Percentiles rank a stretch among this genome's conserved stretches.
Evolutionary conservation across 92 coral and sea anemone species (phyloP).

Genomic region (Epizoanthus fatuus): DNA sequence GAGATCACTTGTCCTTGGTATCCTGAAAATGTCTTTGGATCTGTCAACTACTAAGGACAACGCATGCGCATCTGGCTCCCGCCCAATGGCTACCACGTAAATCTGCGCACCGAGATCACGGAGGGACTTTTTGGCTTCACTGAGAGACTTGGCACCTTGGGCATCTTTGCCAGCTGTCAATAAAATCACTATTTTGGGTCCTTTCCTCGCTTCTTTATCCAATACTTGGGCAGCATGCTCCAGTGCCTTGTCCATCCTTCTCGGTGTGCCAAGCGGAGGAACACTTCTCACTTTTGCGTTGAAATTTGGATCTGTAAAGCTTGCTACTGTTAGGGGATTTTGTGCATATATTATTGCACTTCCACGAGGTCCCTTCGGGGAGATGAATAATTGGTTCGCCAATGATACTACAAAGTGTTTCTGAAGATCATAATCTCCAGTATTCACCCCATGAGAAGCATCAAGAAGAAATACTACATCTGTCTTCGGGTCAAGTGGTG

Average conservation of each 20-base stretch:
- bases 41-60: conserved; percentile 25
- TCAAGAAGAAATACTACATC: conserved; percentile 63
- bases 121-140: conserved; percentile 55
- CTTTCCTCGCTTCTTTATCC: conserved; percentile 44
- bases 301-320: conserved; percentile 21
- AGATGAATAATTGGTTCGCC: conserved; percentile 51
- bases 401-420: conserved; percentile 50
- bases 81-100: conserved; percentile 55
- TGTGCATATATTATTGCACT: conserved; percentile 52
- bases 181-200: conserved; percentile 50
- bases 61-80: conserved; percentile 15
- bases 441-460: conserved; percentile 62
- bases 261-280: conserved; percentile 8
- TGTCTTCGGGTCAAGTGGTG: conserved; percentile 25
- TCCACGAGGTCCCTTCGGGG: conserved; percentile 52
- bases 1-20: conserved; percentile 38
- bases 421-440: conserved; percentile 43
- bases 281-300: conserved; percentile 2
- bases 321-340: conserved; percentile 28
- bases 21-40: conserved; percentile 32
- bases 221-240: conserved; percentile 26
- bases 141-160: conserved; percentile 47
- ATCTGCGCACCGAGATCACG: conserved; percentile 49
- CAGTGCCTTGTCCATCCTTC: conserved; percentile 55
- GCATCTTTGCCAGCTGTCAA: conserved; percentile 55